Base-by-base conservation (phyloP, 2,797 vertebrate species). In the Thunnus albacares region DNA sequence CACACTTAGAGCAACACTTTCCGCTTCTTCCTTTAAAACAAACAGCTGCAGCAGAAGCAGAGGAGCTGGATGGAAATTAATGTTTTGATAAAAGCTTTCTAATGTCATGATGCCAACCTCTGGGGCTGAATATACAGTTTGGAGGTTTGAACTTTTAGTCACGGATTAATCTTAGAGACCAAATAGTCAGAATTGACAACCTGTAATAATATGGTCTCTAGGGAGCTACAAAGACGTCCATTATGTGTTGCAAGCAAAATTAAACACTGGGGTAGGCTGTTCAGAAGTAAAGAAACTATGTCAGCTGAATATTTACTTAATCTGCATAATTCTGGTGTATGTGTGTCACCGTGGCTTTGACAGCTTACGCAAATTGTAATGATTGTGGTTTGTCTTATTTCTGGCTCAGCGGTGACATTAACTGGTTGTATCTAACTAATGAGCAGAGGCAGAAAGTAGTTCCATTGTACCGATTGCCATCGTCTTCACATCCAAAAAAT, bases 21-120 rank as follows among this genome's bases (percentile, higher is more conserved):
- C 84, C 14, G 35, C 84, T 71, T 51, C 47, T 53, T 73, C 22
- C 41, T 65, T 53, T 79, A 70, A 87, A 83, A 80, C 84, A 90
- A 88, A 90, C 82, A 77, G 66, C 78, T 30, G 63, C 3, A 8
- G 77, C 65, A 58, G 75, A 71, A 26, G 45, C 51, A 38, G 60
- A 64, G 17, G 69, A 55, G 47, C 12, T 2, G 18, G 73, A 69
- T 52, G 75, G 67, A 71, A 78, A 38, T 3, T 1, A n/a, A 17
- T 22, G 35, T 49, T 58, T 70, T 11, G 13, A 77, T 51, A 58
- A 60, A 82, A 66, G 28, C n/a, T n/a, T 47, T 66, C 26, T 71
- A 17, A 35, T 30, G 24, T 26, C 38, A 12, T 1, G 30, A 55
- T 71, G 80, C 52, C 66, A 75, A 49, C 22, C 2, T 56, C 75